Evolutionary conservation across 2,113 vertebrate genomes (phyloP), one percentile per base, ranked within the genome.

Genomic region (Propithecus coquereli): DNA sequence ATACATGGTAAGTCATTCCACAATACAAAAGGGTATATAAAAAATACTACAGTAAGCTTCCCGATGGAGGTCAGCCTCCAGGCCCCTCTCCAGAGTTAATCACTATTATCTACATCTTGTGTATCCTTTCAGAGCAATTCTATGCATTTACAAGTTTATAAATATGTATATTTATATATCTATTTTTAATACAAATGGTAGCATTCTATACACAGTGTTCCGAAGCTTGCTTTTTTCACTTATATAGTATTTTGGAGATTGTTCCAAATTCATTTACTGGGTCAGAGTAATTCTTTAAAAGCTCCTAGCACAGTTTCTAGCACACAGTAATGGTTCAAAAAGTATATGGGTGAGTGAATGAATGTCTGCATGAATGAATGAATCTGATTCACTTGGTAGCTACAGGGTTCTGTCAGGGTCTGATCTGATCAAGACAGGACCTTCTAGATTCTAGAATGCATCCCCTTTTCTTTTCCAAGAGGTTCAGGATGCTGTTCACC

Each of bases 181-280:
- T 97, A 97, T 97, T 97, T 98, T 98, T 97, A 98, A 98, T 97
- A 97, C 96, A 98, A 97, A 95, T 73, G 89, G 95, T 97, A 98
- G 97, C 96, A 81, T 97, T 98, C 94, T 96, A 70, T 93, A 89
- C 77, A 34, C 86, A 86, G 80, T 91, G 89, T 97, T 97, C 89
- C 94, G 90, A 91, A 93, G 94, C 89, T 96, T 97, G 94, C 93
- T 96, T 97, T 98, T 80, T 96, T 30, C 74, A 59, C 40, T 68
- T 84, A 34, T 4, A 7, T 52, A 74, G 32, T 89, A 71, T 92
- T 90, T 37, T 63, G 89, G 81, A 93, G 57, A n/a, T 52, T 74
- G 47, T 73, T 90, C 91, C 90, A 63, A 23, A 82, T n/a, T 66
- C 61, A 27, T 68, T n/a, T 43, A 14, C 32, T 5, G 84, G 71